Base-by-base conservation (phyloP, 2,797 vertebrate genomes). In the Valencia hispanica region DNA sequence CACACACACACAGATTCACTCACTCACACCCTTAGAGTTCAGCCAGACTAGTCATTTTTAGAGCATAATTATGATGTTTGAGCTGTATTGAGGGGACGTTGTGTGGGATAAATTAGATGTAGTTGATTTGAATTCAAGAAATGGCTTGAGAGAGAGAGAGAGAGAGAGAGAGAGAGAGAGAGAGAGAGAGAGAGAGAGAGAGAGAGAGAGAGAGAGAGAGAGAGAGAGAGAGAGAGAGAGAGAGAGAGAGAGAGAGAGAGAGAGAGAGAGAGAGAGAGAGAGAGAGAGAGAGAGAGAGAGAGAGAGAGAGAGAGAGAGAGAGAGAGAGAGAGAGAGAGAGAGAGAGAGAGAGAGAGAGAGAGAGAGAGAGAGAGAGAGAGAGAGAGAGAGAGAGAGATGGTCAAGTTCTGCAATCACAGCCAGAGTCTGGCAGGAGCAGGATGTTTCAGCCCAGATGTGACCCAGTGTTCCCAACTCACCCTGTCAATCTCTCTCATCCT, bases 41-140 rank as follows among this genome's bases (percentile, higher is more conserved):
- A 87, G 84, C 86, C 84, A 89, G 79, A 90, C 86, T 91, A 75
- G 90, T 90, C 90, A 87, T 87, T 93, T 92, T 83, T 80, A 91
- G 77, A 83, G 53, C 66, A 79, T 83, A 83, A 89, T 79, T 79
- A 79, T 1, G 36, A 85, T 86, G 85, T 86, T 90, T 82, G 78
- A 79, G 78, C 81, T 82, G 79, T 72, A 71, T 66, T 79, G 83
- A 75, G 80, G 76, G 83, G 84, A 82, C 86, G 73, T 85, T 79
- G 86, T 89, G 81, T 63, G 82, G 80, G 66, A n/a, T 82, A 86
- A 91, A 90, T 87, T 90, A 90, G 87, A 87, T 89, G 88, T 90
- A 83, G 66, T 86, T 87, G 86, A 83, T 86, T 80, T 69, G 81
- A 93, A 91, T 90, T 85, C 81, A 86, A 91, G 78, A 73, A 81